Evolutionary conservation across 2,888 invertebrate species (phyloP).

Genomic region (Mechanitis mazaeus): DNA sequence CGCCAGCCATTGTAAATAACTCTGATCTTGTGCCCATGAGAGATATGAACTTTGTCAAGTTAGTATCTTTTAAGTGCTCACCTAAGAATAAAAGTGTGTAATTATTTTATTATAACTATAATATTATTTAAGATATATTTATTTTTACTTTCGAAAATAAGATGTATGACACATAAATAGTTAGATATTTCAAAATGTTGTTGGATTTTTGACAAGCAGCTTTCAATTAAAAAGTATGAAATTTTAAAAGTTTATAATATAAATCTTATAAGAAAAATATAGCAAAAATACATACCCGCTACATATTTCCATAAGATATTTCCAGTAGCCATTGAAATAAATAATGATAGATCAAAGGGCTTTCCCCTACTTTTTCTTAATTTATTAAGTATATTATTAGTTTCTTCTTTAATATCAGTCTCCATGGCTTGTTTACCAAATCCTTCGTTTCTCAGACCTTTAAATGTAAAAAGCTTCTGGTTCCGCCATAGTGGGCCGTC

Average conservation of each 20-base stretch:
- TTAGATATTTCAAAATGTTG: no score
- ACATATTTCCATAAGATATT: constrained; percentile 83
- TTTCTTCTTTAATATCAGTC: constrained; percentile 76
- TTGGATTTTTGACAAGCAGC: no score
- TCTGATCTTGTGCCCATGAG: constrained; percentile 52
- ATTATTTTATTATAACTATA: constrained; percentile 15
- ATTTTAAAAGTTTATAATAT: no score
- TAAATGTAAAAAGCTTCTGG: constrained; percentile 80
- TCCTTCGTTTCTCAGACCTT: constrained; percentile 79
- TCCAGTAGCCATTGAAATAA: constrained; percentile 79
- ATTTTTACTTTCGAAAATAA: no score
- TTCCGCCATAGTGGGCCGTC: constrained; percentile 82
- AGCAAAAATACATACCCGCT: constrained; percentile 64
- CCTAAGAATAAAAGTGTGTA: constrained; percentile 63
- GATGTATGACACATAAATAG: no score
- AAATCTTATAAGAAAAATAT: not conserved
- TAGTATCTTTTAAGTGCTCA: constrained; percentile 76
- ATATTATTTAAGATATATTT: no score
- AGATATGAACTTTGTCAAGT: constrained; percentile 51
- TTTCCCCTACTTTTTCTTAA: constrained; percentile 45
- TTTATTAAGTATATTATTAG: constrained; percentile 66
- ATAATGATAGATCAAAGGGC: constrained; percentile 68
- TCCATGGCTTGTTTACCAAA: constrained; percentile 79
- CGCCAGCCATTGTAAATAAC: constrained; percentile 80
- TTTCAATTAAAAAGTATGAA: no score